Evolutionary conservation across 1,140 invertebrate species (phyloP).

Genomic region (Branchinecta lindahli): DNA sequence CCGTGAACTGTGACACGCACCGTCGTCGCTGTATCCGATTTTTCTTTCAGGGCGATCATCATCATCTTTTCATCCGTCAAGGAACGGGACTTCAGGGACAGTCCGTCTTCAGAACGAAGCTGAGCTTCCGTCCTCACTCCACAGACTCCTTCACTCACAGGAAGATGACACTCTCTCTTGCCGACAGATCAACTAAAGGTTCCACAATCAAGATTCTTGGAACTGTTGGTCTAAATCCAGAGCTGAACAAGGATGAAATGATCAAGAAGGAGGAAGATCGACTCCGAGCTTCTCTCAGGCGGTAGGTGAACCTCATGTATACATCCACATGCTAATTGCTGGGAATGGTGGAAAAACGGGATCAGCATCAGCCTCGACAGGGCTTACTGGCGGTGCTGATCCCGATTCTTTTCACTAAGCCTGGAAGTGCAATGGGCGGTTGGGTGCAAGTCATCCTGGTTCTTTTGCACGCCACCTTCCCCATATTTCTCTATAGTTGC

Average conservation of each 20-base stretch:
- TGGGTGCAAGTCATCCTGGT: too few species aligned
- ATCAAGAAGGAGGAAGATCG: constrained; percentile 94
- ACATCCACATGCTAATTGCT: too few species aligned
- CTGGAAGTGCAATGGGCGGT: too few species aligned
- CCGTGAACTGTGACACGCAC: too few species aligned
- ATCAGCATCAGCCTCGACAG: too few species aligned
- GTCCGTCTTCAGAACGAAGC: constrained; percentile 86
- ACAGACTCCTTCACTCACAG: constrained; percentile 96
- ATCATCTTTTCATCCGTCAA: constrained; percentile 89
- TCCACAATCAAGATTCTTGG: constrained; percentile 92
- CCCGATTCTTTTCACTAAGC: too few species aligned
- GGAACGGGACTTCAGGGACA: constrained; percentile 95
- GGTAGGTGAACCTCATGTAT: constrained; percentile 22
- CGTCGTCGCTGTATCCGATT: not conserved
- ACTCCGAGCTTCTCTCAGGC: constrained; percentile 63
- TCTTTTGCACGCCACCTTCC: too few species aligned
- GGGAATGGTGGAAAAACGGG: too few species aligned
- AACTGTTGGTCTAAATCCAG: constrained; percentile 83
- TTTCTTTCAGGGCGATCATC: constrained; percentile 61
- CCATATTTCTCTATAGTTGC: too few species aligned
- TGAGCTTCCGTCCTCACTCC: constrained; percentile 92
- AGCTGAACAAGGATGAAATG: constrained; percentile 72
- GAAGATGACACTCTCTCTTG: constrained; percentile 94
- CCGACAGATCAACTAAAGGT: constrained; percentile 90
- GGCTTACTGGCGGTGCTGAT: too few species aligned